A percentile compares a stretch with the other conserved stretches of the same genome.
These are phyloP conservation scores for Donacobius atricapilla DNA, from an alignment of 2,113 vertebrate species.

Conservation along the genomic window DNA sequence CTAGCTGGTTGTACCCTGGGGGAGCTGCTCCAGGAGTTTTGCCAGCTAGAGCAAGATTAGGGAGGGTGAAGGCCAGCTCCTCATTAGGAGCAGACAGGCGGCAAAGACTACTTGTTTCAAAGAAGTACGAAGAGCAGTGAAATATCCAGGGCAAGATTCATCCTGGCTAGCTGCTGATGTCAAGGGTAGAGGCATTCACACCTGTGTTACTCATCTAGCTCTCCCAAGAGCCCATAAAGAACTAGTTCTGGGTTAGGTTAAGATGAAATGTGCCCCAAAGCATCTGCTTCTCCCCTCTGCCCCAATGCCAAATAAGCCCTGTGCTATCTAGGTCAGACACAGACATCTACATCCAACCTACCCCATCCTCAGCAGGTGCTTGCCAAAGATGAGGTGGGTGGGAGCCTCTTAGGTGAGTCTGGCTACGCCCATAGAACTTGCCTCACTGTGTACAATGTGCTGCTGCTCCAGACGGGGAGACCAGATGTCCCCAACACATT, in stretches of 20 bases:
- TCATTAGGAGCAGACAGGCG: neutral
- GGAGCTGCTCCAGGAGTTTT: neutral
- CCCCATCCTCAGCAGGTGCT: neutral
- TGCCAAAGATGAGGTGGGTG: neutral
- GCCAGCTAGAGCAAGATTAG: neutral
- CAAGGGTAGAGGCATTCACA: neutral
- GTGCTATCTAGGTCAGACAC: neutral
- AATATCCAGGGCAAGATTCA: neutral
- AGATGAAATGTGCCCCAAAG: neutral
- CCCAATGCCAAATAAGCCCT: neutral
- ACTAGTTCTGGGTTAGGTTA: neutral
- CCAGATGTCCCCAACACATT: neutral
- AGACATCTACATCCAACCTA: neutral
- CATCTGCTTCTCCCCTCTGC: neutral
- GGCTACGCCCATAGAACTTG: neutral
- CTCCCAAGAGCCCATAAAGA: neutral
- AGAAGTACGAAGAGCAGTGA: neutral
- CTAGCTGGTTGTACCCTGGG: neutral
- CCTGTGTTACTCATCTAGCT: neutral
- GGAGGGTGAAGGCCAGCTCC: neutral
- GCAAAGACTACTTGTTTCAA: slow-evolving; percentile 1
- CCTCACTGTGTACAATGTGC: neutral
- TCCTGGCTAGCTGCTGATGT: neutral
- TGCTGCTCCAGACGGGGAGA: neutral
- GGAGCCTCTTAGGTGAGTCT: neutral